A percentile compares a stretch with the other conserved stretches of the same genome.
Evolutionary conservation across 2,888 invertebrate species (phyloP).

Genomic region (Thera britannica): DNA sequence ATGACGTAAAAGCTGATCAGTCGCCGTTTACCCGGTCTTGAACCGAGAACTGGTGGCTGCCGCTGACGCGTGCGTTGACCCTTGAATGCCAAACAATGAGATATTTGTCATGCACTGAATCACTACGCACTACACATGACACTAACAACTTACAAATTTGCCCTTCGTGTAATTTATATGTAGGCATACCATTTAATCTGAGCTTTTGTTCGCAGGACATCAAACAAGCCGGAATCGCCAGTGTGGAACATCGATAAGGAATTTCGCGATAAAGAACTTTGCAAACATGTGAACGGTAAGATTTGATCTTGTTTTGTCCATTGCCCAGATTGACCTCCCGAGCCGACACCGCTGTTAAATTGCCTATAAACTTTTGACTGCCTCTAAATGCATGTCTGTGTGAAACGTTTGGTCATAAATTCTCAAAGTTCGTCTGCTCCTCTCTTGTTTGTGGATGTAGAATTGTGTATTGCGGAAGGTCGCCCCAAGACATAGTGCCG

Average conservation of each 20-base stretch:
- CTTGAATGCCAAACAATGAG: conserved; percentile 67
- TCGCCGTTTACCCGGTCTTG: conserved; percentile 64
- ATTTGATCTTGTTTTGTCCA: conserved; percentile 37
- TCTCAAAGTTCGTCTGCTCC: conserved; percentile 40
- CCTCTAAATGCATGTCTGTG: conserved; percentile 41
- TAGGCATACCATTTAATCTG: conserved; percentile 12
- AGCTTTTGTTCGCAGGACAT: conserved; percentile 64
- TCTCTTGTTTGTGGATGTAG: conserved; percentile 47
- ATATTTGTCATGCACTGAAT: conserved; percentile 69
- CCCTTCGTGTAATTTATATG: conserved; percentile 35
- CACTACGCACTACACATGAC: conserved; percentile 43
- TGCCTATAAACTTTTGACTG: conserved; percentile 49
- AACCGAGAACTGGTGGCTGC: conserved; percentile 58
- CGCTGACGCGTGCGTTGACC: conserved; percentile 71
- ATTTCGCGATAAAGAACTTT: conserved; percentile 69
- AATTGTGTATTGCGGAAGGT: conserved; percentile 67
- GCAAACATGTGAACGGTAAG: conserved; percentile 79
- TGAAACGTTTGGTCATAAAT: conserved; percentile 42
- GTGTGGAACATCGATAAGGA: conserved; percentile 76
- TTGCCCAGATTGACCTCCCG: conserved; percentile 40
- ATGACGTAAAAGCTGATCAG: conserved; percentile 64
- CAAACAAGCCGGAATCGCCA: conserved; percentile 77
- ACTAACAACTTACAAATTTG: conserved; percentile 49
- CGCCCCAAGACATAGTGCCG: conserved; percentile 61
- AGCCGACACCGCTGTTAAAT: conserved; percentile 38